Percentiles rank a stretch among this genome's conserved stretches.
Conservation (phyloP, 2,797 vertebrate genomes). For the Pachyuromys duprasi region DNA sequence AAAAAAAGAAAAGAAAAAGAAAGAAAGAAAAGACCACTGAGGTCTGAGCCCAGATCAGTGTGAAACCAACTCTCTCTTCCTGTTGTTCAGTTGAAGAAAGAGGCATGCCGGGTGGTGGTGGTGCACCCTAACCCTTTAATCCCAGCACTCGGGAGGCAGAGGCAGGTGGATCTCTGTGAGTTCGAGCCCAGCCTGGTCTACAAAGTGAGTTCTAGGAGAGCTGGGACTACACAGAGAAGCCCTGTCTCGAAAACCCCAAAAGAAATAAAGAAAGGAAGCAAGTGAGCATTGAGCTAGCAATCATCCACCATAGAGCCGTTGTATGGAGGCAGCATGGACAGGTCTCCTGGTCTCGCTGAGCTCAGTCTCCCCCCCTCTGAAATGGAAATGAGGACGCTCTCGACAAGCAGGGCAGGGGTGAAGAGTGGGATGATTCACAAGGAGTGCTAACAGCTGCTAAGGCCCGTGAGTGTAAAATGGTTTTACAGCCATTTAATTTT, state of each 20-base stretch:
- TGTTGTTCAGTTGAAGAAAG: background rate
- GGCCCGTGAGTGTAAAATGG: fast-evolving
- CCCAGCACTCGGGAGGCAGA: no score
- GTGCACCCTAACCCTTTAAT: no score
- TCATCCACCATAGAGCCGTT: background rate
- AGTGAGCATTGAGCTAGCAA: background rate
- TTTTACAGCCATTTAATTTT: constrained; percentile 20
- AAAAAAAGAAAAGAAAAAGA: no score
- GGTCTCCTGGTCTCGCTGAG: background rate
- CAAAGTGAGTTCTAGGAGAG: no score
- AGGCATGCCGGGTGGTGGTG: no score
- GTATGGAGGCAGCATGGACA: background rate
- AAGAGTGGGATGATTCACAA: background rate
- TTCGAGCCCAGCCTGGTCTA: no score
- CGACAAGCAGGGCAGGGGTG: background rate
- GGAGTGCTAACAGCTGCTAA: background rate
- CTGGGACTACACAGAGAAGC: no score
- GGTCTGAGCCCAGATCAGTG: background rate
- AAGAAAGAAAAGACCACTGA: background rate
- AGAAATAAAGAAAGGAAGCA: no score
- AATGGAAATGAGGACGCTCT: background rate
- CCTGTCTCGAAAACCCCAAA: no score
- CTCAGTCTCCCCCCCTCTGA: background rate
- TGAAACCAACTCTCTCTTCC: background rate
- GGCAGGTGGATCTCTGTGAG: no score